Conservation (phyloP, 2,113 vertebrate species). For the Myiozetetes cayanensis region DNA sequence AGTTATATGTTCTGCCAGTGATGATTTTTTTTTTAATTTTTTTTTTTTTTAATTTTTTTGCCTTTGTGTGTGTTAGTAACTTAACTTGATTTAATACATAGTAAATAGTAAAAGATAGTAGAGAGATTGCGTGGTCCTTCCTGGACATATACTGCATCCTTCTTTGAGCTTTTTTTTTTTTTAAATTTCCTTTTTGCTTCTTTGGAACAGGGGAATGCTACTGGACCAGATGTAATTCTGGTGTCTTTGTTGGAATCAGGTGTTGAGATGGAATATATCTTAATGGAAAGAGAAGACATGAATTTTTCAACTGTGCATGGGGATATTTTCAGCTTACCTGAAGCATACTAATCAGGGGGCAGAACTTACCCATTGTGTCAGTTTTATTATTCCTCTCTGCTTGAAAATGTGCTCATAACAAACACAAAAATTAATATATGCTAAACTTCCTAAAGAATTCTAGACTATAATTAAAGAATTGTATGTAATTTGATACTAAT, state of each 20-base stretch:
- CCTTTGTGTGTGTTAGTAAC: background rate
- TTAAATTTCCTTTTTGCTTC: background rate
- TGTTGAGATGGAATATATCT: background rate
- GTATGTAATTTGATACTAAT: background rate
- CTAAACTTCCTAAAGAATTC: background rate
- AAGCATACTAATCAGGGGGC: background rate
- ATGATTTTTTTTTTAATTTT: background rate
- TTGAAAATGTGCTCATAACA: background rate
- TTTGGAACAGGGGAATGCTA: background rate
- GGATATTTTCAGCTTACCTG: background rate
- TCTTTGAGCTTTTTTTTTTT: background rate
- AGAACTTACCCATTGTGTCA: background rate
- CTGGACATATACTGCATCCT: background rate
- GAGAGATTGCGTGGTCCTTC: background rate
- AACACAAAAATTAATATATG: background rate
- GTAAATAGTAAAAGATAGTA: background rate
- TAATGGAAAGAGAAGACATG: background rate
- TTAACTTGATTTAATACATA: background rate
- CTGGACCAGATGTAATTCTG: background rate
- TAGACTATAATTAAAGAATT: background rate
- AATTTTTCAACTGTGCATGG: background rate
- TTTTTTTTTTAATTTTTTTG: background rate
- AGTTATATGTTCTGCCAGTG: background rate
- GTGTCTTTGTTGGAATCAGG: background rate
- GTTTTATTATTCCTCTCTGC: background rate